Percentiles rank a stretch among this genome's conserved stretches.
Conservation (phyloP, 1,140 invertebrate genomes). For the Sarcophaga peregrina region DNA sequence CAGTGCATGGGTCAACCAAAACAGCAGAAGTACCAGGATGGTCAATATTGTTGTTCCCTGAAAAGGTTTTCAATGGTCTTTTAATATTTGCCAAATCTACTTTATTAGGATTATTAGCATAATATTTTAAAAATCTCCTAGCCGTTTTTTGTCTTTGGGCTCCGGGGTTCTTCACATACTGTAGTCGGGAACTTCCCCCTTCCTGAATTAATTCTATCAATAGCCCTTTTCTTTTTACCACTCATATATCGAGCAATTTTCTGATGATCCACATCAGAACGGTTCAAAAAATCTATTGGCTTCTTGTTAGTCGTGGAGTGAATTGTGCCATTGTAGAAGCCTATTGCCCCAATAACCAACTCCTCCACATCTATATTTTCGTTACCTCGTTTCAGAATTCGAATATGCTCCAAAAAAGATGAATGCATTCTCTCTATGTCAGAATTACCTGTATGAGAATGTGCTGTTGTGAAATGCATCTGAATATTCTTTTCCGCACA, state of each 20-base stretch:
- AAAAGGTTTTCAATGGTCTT: conserved; percentile 1
- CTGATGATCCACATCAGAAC: not conserved
- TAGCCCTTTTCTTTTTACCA: not conserved
- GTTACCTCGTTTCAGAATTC: not conserved
- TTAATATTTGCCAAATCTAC: not conserved
- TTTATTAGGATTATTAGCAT: conserved; percentile 1
- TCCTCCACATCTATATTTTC: no score
- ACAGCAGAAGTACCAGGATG: not conserved
- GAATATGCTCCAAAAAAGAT: not conserved
- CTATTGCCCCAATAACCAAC: no score
- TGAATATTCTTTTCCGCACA: no score
- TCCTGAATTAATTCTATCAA: not conserved
- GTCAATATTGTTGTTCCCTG: not conserved
- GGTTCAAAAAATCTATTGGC: not conserved
- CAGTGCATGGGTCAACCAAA: not conserved
- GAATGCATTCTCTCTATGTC: not conserved
- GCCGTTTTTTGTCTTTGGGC: not conserved
- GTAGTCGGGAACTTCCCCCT: not conserved
- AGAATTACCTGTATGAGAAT: not conserved
- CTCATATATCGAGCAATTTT: not conserved
- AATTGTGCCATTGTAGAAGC: no score
- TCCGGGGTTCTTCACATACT: not conserved
- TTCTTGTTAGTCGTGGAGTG: no score
- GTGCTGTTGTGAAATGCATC: not conserved
- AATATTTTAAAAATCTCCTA: not conserved